Evolutionary conservation across 2,888 invertebrate genomes (phyloP), one percentile per base, ranked within the genome.

Genomic region (Azorinus chamasolen): DNA sequence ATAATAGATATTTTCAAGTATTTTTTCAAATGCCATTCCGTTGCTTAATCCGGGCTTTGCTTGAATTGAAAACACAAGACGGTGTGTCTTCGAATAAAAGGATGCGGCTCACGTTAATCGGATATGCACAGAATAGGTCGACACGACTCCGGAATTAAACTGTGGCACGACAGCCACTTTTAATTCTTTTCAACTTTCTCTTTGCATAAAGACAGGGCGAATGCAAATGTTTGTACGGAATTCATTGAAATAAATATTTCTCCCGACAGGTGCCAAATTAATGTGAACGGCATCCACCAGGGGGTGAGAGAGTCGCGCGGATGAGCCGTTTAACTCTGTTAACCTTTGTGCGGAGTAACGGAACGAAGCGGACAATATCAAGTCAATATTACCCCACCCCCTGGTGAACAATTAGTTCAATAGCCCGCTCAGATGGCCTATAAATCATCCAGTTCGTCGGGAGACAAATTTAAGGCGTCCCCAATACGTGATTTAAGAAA

Each of bases 71-170:
- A 45, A 50, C 54, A 20, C 45, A 27, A 51, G 54, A n/a, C 43
- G 16, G 12, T 32, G 18, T 46, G 18, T 59, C 46, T 46, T 14
- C 39, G 6, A 45, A 76, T 61, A 80, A 73, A 54, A 55, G 61
- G 64, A 66, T 73, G 73, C 46, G 63, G 80, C 70, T 66, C 66
- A n/a, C 27, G 27, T 50, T 73, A 77, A 80, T 80, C 80, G 63
- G 70, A 74, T 70, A 55, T 53, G 32, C 59, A 50, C 50, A 65
- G 58, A 80, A 73, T 69, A 37, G 76, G 80, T 73, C 77, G 66
- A 48, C 80, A 73, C 70, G 76, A 70, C 73, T 64, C 62, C 65
- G 53, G 59, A 54, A 63, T 77, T 64, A 69, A 70, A 74, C 61
- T 69, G 64, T 59, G 55, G 20, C 51, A 54, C 37, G 39, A 63